These are phyloP conservation scores for Ornithorhynchus anatinus DNA, from an alignment of 2,113 vertebrate species.

Conservation along the genomic window DNA sequence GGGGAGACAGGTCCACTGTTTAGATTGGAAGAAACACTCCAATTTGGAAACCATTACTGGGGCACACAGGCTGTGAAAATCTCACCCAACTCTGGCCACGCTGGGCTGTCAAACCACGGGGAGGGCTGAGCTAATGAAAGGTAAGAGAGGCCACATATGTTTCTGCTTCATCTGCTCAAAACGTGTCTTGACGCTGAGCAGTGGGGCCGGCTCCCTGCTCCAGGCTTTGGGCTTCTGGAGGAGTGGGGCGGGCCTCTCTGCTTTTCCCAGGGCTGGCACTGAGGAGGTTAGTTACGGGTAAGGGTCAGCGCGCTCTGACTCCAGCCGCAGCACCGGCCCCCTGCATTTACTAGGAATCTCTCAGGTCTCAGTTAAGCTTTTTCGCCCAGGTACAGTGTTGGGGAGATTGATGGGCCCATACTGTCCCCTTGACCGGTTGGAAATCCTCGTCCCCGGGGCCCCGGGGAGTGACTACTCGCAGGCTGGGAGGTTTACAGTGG, in stretches of 20 bases:
- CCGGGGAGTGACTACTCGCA: constrained; percentile 15
- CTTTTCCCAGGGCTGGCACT: no score
- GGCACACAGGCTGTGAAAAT: constrained; percentile 40
- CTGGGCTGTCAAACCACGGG: constrained; percentile 36
- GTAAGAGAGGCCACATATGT: constrained; percentile 25
- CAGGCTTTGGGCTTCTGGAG: neutral
- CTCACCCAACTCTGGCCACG: neutral
- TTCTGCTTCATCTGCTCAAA: constrained; percentile 29
- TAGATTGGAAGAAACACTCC: constrained; percentile 38
- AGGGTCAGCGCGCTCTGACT: rapidly evolving
- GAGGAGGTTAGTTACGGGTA: neutral
- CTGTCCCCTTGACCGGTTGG: no score
- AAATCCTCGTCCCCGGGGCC: neutral
- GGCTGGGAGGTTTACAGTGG: rapidly evolving
- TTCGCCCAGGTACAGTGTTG: no score
- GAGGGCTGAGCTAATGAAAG: constrained; percentile 41
- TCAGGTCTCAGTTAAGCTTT: no score
- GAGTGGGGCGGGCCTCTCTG: neutral
- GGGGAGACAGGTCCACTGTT: constrained; percentile 44
- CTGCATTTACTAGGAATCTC: no score
- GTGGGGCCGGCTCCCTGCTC: rapidly evolving
- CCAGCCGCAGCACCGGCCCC: no score
- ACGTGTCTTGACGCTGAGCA: constrained; percentile 18
- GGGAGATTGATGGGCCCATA: no score
- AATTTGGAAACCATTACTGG: constrained; percentile 47